Evolutionary conservation across 1,140 invertebrate species (phyloP), one percentile per base, ranked within the genome.

Genomic region (Scaptomyza hsui): DNA sequence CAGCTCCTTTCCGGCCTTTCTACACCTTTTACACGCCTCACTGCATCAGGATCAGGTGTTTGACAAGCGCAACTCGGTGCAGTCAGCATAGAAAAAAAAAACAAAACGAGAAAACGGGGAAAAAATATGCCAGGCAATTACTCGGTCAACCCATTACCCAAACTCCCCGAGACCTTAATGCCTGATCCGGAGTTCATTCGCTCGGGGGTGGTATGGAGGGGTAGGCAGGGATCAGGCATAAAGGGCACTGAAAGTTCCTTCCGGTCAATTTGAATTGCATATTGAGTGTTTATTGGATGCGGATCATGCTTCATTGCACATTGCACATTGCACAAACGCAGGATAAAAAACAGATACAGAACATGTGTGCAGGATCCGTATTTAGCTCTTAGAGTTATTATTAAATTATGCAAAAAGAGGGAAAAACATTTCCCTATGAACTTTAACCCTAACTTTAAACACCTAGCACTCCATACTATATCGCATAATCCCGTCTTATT

Each of bases 11-110:
- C 82, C 82, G 82, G 74, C 75, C 70, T 88, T 89, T 89, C 72
- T 83, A 89, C 83, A 89, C 83, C 83, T 89, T 89, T 89, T 83
- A 89, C 79, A 89, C 72, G 83, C 79, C 77, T 79, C 52, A 89
- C 77, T 89, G 83, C 75, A 76, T 73, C 65, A 59, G 80, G 72
- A 89, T 89, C 83, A 89, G 83, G 83, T 89, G 83, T 89, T 89
- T 89, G 78, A 89, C 83, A 69, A 64, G 67, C 67, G 65, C 59
- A 59, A 12, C 56, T 41, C 19, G 18, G 48, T 16, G 62, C 69
- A 71, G 32, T 41, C 26, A 29, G 26, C 26, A 29, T n/a, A n/a
- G n/a, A 29, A 29, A 29, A 29, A 7, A 1, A 9, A 29, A 7
- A 29, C 24, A 4, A 9, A 29, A 29, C 4, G n/a, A n/a, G n/a